Evolutionary conservation across 2,113 vertebrate species (phyloP), one percentile per base, ranked within the genome.

Genomic region (Archocentrus centrarchus): DNA sequence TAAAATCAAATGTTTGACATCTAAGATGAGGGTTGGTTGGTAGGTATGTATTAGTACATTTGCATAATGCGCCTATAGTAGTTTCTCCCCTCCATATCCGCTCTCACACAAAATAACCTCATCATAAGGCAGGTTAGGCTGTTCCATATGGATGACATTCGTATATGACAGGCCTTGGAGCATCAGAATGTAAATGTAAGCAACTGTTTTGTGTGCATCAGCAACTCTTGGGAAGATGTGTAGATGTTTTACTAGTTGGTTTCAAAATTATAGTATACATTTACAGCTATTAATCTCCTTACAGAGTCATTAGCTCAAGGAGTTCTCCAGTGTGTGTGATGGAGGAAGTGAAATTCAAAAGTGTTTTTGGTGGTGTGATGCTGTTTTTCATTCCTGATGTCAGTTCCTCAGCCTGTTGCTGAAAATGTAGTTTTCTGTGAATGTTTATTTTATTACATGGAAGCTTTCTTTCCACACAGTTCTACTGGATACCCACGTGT

Each of bases 101-200:
- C 87, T 75, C 79, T 77, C 85, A 47, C 44, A 62, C 62, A 73
- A 53, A 55, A 73, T 55, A 73, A 73, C 47, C 68, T 73, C 68
- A 79, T 75, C 87, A 86, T 89, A 77, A 79, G 79, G 82, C 80
- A 41, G 82, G 75, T 88, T 59, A 47, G 75, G 39, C 90, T 93
- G 75, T 84, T 94, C 87, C 88, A 91, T 93, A 94, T 94, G 92
- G 90, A 94, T 93, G 93, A 27, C 27, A 6, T 76, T 64, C 41
- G 3, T 68, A 92, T 85, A 79, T 73, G 86, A 82, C 81, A 77
- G 60, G 77, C 59, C 53, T 62, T 0, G 32, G 20, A 35, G 80
- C 81, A 79, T 92, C 61, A 81, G 73, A 79, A 94, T 94, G 89
- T 82, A 90, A 92, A 93, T 93, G 70, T 81, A 83, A 32, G 90